Base-by-base conservation (phyloP, 2,888 invertebrate species). In the Pandemis heparana region DNA sequence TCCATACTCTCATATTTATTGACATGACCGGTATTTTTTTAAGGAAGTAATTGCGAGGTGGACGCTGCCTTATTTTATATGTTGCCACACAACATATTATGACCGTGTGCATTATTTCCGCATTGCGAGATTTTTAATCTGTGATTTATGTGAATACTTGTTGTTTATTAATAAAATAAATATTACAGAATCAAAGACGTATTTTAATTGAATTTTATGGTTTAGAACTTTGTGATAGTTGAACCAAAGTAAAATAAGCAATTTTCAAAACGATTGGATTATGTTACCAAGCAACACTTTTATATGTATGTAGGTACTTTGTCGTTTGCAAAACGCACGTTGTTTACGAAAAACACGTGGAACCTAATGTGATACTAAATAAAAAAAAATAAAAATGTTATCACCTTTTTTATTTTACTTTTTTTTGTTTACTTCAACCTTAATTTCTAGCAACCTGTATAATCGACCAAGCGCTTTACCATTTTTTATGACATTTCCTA, bases 61-160 rank as follows among this genome's bases (percentile, higher is more conserved):
- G 62, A 62, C 43, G 23, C 46, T 43, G 23, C 46, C 38, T 63
- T 48, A 73, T 63, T 69, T 46, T 62, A 68, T 72, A 46, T n/a
- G 14, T 60, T 4, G 56, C 56, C 56, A 32, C 32, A 63, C 43
- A 63, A 14, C 14, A 53, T 56, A 53, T 56, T 32, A 39, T 14
- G 16, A 23, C 51, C 16, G 8, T 23, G 56, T 62, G 65, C 39
- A 51, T 61, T 39, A 23, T 16, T 69, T 63, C 68, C 69, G 61
- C 48, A 72, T 68, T 69, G 56, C 38, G 72, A 72, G 72, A 72
- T 75, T 75, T 71, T 72, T 72, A 60, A 75, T 75, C 74, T 74
- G 74, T 74, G 74, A 74, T 74, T 74, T 70, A 74, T 46, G 60
- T 74, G 64, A 70, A 70, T 74, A 69, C 51, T 48, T 63, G 63